Conservation (phyloP, 1,140 invertebrate genomes). For the Drosophila auraria region DNA sequence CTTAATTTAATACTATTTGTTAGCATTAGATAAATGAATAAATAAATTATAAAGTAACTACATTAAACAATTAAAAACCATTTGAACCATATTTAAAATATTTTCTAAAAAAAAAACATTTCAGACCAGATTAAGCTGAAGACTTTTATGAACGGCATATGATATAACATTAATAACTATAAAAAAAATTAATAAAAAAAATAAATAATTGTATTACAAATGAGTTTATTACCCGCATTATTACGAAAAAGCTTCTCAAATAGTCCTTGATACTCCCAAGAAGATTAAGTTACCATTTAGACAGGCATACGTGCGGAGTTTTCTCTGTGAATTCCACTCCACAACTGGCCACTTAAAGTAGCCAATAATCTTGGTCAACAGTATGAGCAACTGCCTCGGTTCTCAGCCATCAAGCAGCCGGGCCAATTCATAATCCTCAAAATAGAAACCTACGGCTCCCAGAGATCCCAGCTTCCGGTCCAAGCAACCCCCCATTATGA, state of each 20-base stretch:
- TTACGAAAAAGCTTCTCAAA: not conserved
- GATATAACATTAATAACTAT: no score
- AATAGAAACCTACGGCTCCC: conserved; percentile 36
- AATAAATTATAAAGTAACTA: no score
- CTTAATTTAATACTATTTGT: no score
- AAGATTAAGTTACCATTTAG: not conserved
- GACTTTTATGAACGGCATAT: no score
- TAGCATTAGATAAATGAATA: no score
- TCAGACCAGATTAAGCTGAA: no score
- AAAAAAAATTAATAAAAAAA: not conserved
- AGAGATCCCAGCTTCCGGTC: conserved; percentile 27
- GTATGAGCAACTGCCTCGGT: conserved; percentile 54
- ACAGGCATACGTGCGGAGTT: not conserved
- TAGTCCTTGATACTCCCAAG: not conserved
- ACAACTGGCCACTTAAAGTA: conserved; percentile 41
- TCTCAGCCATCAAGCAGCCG: conserved; percentile 36
- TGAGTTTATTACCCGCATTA: not conserved
- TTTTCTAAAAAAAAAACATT: no score
- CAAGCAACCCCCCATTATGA: not conserved
- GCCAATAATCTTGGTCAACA: conserved; percentile 52
- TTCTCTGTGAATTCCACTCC: not conserved
- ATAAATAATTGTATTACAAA: not conserved
- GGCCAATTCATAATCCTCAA: conserved; percentile 61
- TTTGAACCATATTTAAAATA: no score
- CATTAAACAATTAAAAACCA: no score